Evolutionary conservation across 1,140 invertebrate genomes (phyloP).

Genomic region (Aphis craccivora): DNA sequence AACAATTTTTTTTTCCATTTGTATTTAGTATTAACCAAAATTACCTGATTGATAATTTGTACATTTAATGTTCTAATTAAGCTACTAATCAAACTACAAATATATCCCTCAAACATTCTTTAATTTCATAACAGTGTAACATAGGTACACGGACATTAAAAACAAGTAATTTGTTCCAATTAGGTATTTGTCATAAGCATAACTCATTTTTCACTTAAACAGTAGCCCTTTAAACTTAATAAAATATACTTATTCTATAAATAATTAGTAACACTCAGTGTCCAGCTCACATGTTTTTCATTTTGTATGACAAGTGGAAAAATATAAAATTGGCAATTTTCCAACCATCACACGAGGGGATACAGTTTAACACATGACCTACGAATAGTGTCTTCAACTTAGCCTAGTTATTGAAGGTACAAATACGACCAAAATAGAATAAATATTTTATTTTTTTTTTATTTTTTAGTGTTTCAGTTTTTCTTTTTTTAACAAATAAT

Average conservation of each 20-base stretch:
- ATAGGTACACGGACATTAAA: not conserved
- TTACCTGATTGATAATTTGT: not conserved
- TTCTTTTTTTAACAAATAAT: not conserved
- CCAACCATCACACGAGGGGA: conserved; percentile 45
- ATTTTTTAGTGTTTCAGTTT: not conserved
- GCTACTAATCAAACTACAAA: not conserved
- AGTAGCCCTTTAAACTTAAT: conserved; percentile 14
- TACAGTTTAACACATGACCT: conserved; percentile 45
- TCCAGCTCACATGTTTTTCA: conserved; percentile 47
- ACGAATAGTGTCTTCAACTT: conserved; percentile 50
- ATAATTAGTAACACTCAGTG: conserved; percentile 43
- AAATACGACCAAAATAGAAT: conserved; percentile 36
- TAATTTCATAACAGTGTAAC: not conserved
- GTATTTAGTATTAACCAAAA: too few species aligned
- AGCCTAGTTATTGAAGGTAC: conserved; percentile 55
- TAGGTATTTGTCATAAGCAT: conserved; percentile 42
- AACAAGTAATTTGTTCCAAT: not conserved
- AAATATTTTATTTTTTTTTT: not conserved
- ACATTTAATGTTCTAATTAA: not conserved
- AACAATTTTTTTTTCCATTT: too few species aligned
- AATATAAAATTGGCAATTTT: conserved; percentile 34
- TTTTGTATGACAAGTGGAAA: conserved; percentile 26
- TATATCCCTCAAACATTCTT: not conserved
- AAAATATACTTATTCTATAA: conserved; percentile 42
- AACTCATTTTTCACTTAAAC: not conserved